Base-by-base conservation (phyloP, 2,888 invertebrate genomes). In the Dione vanillae region DNA sequence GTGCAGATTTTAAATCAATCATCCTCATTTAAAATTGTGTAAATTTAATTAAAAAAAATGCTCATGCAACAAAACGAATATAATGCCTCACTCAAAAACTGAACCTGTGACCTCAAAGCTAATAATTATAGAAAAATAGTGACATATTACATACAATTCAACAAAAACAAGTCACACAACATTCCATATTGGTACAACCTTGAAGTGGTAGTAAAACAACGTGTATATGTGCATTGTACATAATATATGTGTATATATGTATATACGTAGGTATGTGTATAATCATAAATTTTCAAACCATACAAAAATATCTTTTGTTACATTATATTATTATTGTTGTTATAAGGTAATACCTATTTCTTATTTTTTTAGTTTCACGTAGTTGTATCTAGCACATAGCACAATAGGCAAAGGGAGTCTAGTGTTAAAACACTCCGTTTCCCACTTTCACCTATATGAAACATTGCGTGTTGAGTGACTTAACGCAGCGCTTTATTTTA, bases 161-260 rank as follows among this genome's bases (percentile, higher is more conserved):
- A 71, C 65, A 69, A 72, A 77, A 79, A 79, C 78, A 69, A 78
- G 79, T 77, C 68, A 65, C 37, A 74, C 79, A 59, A 75, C 80
- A 79, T 79, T 78, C 78, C 79, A 65, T 73, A 74, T 76, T 77
- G 49, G 77, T 40, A 16, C 73, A 77, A 77, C 80, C 80, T 79
- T 80, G 78, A 75, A 70, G 59, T 65, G 71, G 67, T 75, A 71
- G 71, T 77, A 73, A 75, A 77, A 75, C 73, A 69, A 72, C 65
- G 52, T 11, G 40, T 51, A 49, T 40, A 51, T n/a, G 11, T 37
- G 14, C 19, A n/a, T 37, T 45, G n/a, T 19, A 12, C 16, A 71
- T 56, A 62, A 49, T 67, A 67, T 73, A 65, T 67, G 70, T 73
- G 1, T 43, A 68, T 67, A 35, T 43, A 43, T 43, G 49, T 56